A percentile compares a stretch with the other conserved stretches of the same genome.
Conservation (phyloP, 2,888 invertebrate species). For the Rugalucina vietnamica region DNA sequence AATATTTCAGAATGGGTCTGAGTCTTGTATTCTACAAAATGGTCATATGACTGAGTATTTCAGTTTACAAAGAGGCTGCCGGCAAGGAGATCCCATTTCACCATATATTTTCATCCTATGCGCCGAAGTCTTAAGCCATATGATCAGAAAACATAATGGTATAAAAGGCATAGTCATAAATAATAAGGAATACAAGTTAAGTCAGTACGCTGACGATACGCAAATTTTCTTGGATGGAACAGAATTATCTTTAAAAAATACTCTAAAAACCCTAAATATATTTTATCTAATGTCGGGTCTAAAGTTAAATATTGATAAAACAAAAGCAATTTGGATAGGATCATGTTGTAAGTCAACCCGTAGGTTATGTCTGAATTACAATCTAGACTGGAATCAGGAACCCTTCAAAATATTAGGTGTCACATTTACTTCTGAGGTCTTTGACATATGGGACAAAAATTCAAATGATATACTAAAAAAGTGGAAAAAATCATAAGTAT, state of each 20-base stretch:
- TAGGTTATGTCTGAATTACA: not conserved
- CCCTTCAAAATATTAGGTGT: not conserved
- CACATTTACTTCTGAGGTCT: not conserved
- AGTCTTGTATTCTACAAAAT: not conserved
- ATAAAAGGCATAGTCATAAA: not conserved
- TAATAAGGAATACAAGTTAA: not conserved
- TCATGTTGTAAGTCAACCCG: not conserved
- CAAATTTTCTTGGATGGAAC: not conserved
- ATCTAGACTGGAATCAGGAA: not conserved
- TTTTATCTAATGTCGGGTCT: not conserved
- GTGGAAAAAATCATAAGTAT: not conserved
- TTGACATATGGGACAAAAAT: not conserved
- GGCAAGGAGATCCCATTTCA: not conserved
- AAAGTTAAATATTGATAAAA: not conserved
- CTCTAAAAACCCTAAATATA: not conserved
- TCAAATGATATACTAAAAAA: not conserved
- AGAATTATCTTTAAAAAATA: not conserved
- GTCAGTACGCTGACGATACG: not conserved
- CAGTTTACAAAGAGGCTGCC: not conserved
- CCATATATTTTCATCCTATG: conserved; percentile 4
- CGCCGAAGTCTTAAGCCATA: not conserved
- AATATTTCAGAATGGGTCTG: not conserved
- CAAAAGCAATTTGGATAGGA: not conserved
- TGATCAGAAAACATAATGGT: not conserved
- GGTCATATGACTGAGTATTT: not conserved